Evolutionary conservation across 2,888 invertebrate genomes (phyloP).

Genomic region (Brachynemurus nebulosus): DNA sequence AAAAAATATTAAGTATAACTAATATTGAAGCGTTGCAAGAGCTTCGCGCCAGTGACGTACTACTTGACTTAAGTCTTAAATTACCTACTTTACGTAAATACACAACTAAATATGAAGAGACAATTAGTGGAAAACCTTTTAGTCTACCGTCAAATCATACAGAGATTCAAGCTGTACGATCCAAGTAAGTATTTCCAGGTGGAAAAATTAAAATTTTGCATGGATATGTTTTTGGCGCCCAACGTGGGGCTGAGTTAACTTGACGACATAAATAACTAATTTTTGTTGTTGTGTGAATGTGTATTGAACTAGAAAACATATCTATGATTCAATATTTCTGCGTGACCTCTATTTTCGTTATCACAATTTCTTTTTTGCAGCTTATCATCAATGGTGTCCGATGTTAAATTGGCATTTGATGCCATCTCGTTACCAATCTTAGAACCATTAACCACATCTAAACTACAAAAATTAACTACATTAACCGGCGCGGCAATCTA

Average conservation of each 20-base stretch:
- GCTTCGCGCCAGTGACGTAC: conserved; percentile 65
- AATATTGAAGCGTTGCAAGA: conserved; percentile 68
- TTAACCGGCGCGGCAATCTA: conserved; percentile 75
- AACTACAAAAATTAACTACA: conserved; percentile 66
- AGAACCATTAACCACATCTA: conserved; percentile 75
- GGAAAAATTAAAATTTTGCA: too few relatives aligned
- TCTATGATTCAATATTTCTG: not conserved
- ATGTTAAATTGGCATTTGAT: conserved; percentile 68
- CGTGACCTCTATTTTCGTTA: not conserved
- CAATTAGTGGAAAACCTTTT: conserved; percentile 49
- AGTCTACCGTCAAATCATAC: conserved; percentile 51
- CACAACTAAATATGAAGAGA: conserved; percentile 44
- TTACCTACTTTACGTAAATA: conserved; percentile 55
- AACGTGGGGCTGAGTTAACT: not conserved
- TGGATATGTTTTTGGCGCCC: too few relatives aligned
- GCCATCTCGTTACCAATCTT: conserved; percentile 75
- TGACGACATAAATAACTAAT: not conserved
- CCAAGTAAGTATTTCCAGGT: too few relatives aligned
- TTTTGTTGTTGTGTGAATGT: not conserved
- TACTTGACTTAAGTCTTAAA: conserved; percentile 68
- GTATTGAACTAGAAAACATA: not conserved
- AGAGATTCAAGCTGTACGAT: conserved; percentile 60
- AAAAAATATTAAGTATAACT: conserved; percentile 63
- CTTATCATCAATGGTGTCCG: conserved; percentile 66
- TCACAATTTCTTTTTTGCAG: conserved; percentile 28